Conservation (phyloP, 2,113 vertebrate species). For the Formicarius rufipectus region DNA sequence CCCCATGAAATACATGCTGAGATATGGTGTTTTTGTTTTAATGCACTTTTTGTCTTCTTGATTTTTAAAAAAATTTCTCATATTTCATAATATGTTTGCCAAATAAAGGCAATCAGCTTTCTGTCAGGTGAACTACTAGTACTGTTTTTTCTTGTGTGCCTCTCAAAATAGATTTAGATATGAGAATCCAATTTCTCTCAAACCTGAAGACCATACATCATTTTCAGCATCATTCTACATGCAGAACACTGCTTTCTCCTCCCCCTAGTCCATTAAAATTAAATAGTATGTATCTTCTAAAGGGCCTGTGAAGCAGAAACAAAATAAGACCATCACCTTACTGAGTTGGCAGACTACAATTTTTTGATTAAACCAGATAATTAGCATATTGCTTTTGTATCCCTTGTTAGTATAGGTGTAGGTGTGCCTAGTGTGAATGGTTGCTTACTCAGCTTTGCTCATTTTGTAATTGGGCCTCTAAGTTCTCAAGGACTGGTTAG, state of each 20-base stretch:
- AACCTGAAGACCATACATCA: background rate
- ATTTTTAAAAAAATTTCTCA: background rate
- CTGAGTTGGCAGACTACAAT: background rate
- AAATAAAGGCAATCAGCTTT: background rate
- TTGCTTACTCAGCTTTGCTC: background rate
- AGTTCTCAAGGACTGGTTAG: background rate
- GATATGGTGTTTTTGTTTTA: background rate
- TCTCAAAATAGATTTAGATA: background rate
- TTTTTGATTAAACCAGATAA: background rate
- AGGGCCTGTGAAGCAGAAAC: background rate
- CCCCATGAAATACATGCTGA: background rate
- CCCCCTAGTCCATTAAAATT: background rate
- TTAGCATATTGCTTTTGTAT: background rate
- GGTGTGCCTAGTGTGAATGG: background rate
- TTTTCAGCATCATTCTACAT: background rate
- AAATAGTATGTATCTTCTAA: background rate
- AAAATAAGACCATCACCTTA: background rate
- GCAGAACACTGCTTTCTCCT: background rate
- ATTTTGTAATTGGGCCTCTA: background rate
- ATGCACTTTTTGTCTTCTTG: background rate
- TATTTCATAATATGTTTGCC: background rate
- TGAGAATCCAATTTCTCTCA: background rate
- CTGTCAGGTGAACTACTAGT: background rate
- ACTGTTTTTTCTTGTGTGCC: background rate
- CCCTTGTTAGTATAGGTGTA: background rate